Base-by-base conservation (phyloP, 1,140 invertebrate genomes). In the Drosophila carrolli region DNA sequence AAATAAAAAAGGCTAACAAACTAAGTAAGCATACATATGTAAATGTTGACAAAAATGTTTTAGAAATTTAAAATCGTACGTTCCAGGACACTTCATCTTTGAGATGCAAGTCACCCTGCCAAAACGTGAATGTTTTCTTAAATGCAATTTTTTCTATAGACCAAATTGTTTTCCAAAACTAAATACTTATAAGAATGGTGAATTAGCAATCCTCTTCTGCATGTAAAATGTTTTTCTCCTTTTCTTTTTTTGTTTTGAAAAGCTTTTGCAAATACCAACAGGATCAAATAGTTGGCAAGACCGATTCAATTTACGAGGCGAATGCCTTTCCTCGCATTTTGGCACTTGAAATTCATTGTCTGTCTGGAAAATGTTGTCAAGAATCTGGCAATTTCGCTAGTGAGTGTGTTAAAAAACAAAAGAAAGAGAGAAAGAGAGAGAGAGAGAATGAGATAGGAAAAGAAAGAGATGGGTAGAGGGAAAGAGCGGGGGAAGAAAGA, bases 281-380 rank as follows among this genome's bases (percentile, higher is more conserved):
- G 55, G 7, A 41, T 59, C 44, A 37, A 37, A 50, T 35, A 59
- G 63, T 59, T 66, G 55, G 16, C 44, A 59, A 40, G n/a, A 50
- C 43, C 63, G 38, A 61, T 43, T 67, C 63, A 50, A 66, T 66
- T 59, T 40, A 58, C 13, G n/a, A 41, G 44, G 9, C 14, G 9
- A 37, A 50, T 27, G 14, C 32, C 10, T 37, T 60, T 38, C 10
- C 58, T 35, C 13, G 37, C 6, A 41, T 53, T 73, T 59, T 60
- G 71, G 70, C 75, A 84, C 61, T 80, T 80, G 63, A 81, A 84
- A 84, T 84, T 72, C 80, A 84, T 79, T 81, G 81, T 51, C 59
- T 72, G 75, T 72, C 46, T 43, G 50, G 13, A 23, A 68, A 72
- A 65, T 72, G 68, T 72, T 66, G 61, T 57, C 46, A 50, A 27